Evolutionary conservation across 1,140 invertebrate genomes (phyloP).

Genomic region (Hypothenemus hampei): DNA sequence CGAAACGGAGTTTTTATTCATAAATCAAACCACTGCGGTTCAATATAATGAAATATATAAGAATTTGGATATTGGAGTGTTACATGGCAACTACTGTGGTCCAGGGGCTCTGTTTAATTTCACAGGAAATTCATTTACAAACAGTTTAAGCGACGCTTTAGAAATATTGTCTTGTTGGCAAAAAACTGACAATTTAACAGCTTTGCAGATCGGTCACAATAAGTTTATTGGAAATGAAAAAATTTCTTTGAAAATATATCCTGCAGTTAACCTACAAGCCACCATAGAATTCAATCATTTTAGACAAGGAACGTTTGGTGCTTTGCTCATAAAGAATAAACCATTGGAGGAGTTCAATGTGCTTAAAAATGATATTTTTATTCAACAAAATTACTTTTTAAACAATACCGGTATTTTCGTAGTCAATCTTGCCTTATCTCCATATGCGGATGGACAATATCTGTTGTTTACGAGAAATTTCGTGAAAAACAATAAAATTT

Average conservation of each 20-base stretch:
- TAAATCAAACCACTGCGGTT: conserved; percentile 79
- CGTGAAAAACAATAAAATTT: conserved; percentile 78
- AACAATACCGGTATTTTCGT: conserved; percentile 85
- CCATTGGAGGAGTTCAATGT: conserved; percentile 66
- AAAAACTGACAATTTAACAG: conserved; percentile 51
- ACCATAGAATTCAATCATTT: conserved; percentile 87
- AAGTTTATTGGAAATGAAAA: conserved; percentile 71
- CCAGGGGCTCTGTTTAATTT: conserved; percentile 77
- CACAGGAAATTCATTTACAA: conserved; percentile 79
- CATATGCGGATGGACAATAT: conserved; percentile 74
- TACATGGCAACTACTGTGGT: conserved; percentile 73
- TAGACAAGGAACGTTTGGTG: conserved; percentile 72
- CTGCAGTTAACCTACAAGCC: conserved; percentile 76
- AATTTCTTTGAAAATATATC: conserved; percentile 72
- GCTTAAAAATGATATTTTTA: conserved; percentile 61
- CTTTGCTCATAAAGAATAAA: conserved; percentile 81
- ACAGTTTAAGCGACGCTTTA: conserved; percentile 67
- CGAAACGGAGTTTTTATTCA: conserved; percentile 69
- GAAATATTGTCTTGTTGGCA: conserved; percentile 77
- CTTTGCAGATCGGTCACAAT: conserved; percentile 82
- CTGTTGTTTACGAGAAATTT: conserved; percentile 86
- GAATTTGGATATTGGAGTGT: conserved; percentile 79
- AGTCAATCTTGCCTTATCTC: conserved; percentile 78
- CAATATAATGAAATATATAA: conserved; percentile 81
- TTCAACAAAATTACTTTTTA: conserved; percentile 86